Evolutionary conservation across 2,888 invertebrate species (phyloP).

Genomic region (Drosophila dives): DNA sequence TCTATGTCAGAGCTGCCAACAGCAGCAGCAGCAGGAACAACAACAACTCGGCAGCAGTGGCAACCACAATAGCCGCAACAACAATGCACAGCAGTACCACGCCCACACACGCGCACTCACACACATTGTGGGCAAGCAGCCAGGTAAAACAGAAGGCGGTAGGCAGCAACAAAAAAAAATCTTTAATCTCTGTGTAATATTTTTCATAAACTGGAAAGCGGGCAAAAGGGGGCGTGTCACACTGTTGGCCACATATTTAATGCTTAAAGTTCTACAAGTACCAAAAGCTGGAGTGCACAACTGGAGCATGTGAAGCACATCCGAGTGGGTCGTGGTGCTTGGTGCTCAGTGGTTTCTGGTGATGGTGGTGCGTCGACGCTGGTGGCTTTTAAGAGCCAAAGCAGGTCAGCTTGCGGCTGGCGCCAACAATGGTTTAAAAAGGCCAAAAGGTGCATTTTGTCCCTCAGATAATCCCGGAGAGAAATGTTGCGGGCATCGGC

Average conservation of each 20-base stretch:
- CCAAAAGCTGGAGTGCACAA: constrained; percentile 33
- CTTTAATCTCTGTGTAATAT: constrained; percentile 78
- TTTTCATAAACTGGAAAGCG: constrained; percentile 67
- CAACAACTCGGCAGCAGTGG: constrained; percentile 8
- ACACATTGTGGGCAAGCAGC: constrained; percentile 55
- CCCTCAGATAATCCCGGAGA: constrained; percentile 13
- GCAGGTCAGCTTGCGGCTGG: constrained; percentile 50
- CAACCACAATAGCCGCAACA: constrained; percentile 44
- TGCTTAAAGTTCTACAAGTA: constrained; percentile 70
- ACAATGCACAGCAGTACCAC: constrained; percentile 32
- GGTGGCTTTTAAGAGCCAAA: constrained; percentile 34
- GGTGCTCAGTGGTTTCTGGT: not conserved
- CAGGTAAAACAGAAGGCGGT: constrained; percentile 48
- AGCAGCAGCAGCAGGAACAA: constrained; percentile 22
- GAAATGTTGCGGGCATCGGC: not conserved
- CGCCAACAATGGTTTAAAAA: constrained; percentile 36
- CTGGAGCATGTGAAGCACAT: constrained; percentile 78
- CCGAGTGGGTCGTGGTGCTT: constrained; percentile 54
- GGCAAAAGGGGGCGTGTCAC: constrained; percentile 36
- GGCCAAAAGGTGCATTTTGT: constrained; percentile 24
- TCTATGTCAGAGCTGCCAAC: constrained; percentile 68
- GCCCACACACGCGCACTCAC: constrained; percentile 1
- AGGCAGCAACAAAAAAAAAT: constrained; percentile 49
- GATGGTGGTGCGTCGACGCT: not conserved
- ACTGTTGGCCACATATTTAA: constrained; percentile 69